A percentile compares a stretch with the other conserved stretches of the same genome.
Evolutionary conservation across 2,113 vertebrate genomes (phyloP).

Genomic region (Corythaeola cristata): DNA sequence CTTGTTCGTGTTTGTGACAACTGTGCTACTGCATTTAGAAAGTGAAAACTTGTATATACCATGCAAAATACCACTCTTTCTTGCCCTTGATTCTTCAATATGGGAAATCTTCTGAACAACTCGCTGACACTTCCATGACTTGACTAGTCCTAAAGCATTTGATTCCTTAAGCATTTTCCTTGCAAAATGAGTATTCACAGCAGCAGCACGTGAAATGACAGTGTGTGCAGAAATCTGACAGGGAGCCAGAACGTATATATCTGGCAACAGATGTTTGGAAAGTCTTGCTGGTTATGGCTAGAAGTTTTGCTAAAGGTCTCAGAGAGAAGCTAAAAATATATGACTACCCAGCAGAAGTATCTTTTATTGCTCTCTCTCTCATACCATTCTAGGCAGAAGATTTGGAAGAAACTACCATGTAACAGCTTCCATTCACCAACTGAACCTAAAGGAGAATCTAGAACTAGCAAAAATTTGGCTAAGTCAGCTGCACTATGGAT

Average conservation of each 20-base stretch:
- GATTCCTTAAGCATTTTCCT: neutral
- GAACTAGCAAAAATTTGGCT: neutral
- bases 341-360: neutral
- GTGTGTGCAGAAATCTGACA: neutral
- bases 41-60: neutral
- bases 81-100: neutral
- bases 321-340: neutral
- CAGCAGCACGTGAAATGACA: neutral
- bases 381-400: neutral
- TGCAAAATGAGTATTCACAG: neutral
- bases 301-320: neutral
- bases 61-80: neutral
- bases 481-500: neutral
- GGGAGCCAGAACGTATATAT: neutral
- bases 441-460: neutral
- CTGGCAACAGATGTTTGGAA: neutral
- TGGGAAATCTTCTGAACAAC: neutral
- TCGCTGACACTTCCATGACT: neutral
- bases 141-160: neutral
- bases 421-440: neutral
- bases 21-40: neutral
- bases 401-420: neutral
- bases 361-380: neutral
- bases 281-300: neutral
- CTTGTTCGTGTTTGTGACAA: neutral